A percentile compares a stretch with the other conserved stretches of the same genome.
Evolutionary conservation across 2,113 vertebrate genomes (phyloP).

Genomic region (Ammodytes marinus): DNA sequence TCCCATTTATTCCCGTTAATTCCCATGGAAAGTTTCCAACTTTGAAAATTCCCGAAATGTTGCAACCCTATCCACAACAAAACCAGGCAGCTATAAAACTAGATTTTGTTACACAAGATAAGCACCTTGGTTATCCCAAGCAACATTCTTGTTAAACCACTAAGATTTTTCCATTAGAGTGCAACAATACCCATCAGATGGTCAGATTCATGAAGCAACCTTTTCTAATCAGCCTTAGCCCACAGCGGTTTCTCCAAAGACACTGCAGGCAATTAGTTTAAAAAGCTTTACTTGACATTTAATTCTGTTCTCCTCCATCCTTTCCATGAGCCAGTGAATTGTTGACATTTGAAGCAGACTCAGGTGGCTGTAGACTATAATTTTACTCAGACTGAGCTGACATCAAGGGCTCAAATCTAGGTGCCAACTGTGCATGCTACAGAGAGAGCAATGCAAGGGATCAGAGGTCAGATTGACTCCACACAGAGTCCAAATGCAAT

Average conservation of each 20-base stretch:
- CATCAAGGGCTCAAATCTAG: slow-evolving; percentile 37
- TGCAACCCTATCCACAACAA: too few relatives aligned
- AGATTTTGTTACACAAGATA: slow-evolving; percentile 26
- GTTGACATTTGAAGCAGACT: slow-evolving; percentile 81
- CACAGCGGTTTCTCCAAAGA: slow-evolving; percentile 69
- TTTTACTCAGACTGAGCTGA: slow-evolving; percentile 67
- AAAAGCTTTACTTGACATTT: slow-evolving; percentile 85
- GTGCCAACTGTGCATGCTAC: slow-evolving; percentile 38
- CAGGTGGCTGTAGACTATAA: slow-evolving; percentile 68
- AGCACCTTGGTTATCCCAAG: not conserved
- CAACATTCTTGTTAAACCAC: slow-evolving; percentile 29
- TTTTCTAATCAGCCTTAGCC: slow-evolving; percentile 69
- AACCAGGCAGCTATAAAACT: slow-evolving; percentile 11
- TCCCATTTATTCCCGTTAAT: too few relatives aligned
- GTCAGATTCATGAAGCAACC: slow-evolving; percentile 62
- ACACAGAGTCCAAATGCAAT: slow-evolving; percentile 40
- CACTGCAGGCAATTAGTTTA: slow-evolving; percentile 81
- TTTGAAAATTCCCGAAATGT: too few relatives aligned
- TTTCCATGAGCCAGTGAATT: slow-evolving; percentile 74
- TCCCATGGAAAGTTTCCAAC: too few relatives aligned
- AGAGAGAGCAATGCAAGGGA: slow-evolving; percentile 33
- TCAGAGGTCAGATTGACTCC: slow-evolving; percentile 55
- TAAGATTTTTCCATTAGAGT: slow-evolving; percentile 27
- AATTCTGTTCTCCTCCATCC: slow-evolving; percentile 65
- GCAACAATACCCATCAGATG: slow-evolving; percentile 60